These are phyloP conservation scores for Ptyas mucosa DNA, from an alignment of 2,113 vertebrate species.

Conservation along the genomic window DNA sequence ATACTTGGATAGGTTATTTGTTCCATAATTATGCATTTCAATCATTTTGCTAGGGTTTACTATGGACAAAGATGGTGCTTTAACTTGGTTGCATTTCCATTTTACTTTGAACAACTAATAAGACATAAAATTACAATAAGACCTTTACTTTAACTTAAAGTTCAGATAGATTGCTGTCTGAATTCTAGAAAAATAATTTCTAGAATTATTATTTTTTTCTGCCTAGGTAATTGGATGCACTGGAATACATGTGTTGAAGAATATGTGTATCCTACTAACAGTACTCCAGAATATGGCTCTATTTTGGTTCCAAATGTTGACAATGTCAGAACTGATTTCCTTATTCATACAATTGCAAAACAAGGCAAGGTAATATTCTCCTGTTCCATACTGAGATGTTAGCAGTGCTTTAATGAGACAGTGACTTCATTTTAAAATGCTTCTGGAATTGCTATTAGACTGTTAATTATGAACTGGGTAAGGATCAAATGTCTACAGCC, in stretches of 20 bases:
- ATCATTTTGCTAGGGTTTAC: neutral
- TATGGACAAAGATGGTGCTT: neutral
- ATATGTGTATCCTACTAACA: slow-evolving; percentile 81
- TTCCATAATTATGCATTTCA: neutral
- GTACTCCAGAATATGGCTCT: slow-evolving; percentile 83
- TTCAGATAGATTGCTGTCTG: neutral
- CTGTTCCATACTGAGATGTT: neutral
- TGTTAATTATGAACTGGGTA: neutral
- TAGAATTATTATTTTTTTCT: neutral
- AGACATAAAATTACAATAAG: neutral
- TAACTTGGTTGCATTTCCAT: neutral
- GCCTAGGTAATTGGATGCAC: slow-evolving; percentile 85
- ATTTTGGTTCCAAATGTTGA: slow-evolving; percentile 96
- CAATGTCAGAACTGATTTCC: slow-evolving; percentile 89
- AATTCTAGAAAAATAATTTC: neutral
- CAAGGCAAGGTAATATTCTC: slow-evolving; percentile 84
- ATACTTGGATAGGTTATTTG: neutral
- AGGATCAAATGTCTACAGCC: neutral
- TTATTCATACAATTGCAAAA: slow-evolving; percentile 88
- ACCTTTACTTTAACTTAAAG: neutral
- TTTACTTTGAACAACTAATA: neutral
- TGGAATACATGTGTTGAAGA: slow-evolving; percentile 84
- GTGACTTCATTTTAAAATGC: neutral
- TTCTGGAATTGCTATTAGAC: neutral
- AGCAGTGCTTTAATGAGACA: neutral